A percentile compares a stretch with the other conserved stretches of the same genome.
Evolutionary conservation across 2,113 vertebrate genomes (phyloP).

Genomic region (Andinoacara biseriatus): DNA sequence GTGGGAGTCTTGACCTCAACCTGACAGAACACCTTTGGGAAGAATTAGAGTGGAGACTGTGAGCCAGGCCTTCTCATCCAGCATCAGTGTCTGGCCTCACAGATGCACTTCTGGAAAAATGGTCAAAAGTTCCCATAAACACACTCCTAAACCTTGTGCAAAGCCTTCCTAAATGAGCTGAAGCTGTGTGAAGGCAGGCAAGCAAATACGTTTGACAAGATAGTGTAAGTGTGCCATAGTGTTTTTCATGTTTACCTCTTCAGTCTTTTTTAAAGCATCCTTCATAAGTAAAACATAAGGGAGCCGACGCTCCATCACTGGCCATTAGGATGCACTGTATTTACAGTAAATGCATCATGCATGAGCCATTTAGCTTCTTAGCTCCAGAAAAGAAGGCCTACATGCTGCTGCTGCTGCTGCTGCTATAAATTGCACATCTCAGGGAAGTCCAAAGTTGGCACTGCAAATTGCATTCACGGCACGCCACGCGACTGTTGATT

Average conservation of each 20-base stretch:
- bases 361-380: conserved; percentile 50
- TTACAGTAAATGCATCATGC: conserved; percentile 65
- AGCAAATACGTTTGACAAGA: too few relatives aligned
- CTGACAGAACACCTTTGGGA: too few relatives aligned
- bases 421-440: conserved; percentile 50
- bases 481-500: conserved; percentile 66
- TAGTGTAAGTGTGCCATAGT: background rate
- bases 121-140: too few relatives aligned
- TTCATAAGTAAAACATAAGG: conserved; percentile 67
- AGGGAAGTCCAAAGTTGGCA: conserved; percentile 53
- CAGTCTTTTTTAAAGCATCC: conserved; percentile 26
- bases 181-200: too few relatives aligned
- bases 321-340: conserved; percentile 55
- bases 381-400: conserved; percentile 41
- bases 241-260: conserved; percentile 14
- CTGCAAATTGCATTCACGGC: conserved; percentile 58
- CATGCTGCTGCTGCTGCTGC: conserved; percentile 47
- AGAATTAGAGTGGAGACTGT: too few relatives aligned
- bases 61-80: too few relatives aligned
- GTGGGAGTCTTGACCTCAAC: too few relatives aligned
- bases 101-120: too few relatives aligned
- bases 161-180: too few relatives aligned
- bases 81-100: too few relatives aligned
- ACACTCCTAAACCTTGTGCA: too few relatives aligned
- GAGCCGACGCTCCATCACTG: conserved; percentile 16